Base-by-base conservation (phyloP, 2,888 invertebrate species). In the Tinea pellionella region DNA sequence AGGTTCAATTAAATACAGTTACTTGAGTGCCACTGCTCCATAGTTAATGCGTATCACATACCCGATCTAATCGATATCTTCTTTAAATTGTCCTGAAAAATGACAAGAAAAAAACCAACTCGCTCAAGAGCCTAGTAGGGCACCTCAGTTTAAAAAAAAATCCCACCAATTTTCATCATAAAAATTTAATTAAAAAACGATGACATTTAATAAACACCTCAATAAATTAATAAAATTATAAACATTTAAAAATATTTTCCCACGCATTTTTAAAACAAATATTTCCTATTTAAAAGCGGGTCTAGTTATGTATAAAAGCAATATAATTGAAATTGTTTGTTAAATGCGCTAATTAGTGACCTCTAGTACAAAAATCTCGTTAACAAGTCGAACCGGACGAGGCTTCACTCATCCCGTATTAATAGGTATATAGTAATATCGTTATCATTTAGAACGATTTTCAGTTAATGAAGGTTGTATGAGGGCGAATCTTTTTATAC, bases 401-500 rank as follows among this genome's bases (percentile, higher is more conserved):
- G 69, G 73, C 69, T 75, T 80, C n/a, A 55, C 24, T 18, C 57
- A 32, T 53, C 53, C 24, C 8, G n/a, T 18, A 47, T 18, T 18
- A 47, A 47, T 47, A 53, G 53, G 53, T 53, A 16, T 47, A 47
- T 47, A 47, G 47, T 24, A 55, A 55, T 29, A 32, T 32, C 32
- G 57, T 82, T 80, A 80, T 73, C 80, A 77, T 80, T 83, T 80
- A 80, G 75, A 81, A 78, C 71, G 80, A 77, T 82, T 82, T 81
- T 85, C 77, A 80, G 76, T 75, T 79, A 80, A 80, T 80, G 78
- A 80, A 77, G 73, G 78, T 75, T 74, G 75, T 74, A 78, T 75
- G 75, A 73, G 72, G 71, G 69, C 67, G 63, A 57, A 57, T 57
- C 57, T 57, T 57, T 18, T 57, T 30, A 57, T 57, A 57, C 70